phyloP scores from a whole-genome alignment of 1,140 invertebrate genomes.

The Hylyphantes graminicola region DNA sequence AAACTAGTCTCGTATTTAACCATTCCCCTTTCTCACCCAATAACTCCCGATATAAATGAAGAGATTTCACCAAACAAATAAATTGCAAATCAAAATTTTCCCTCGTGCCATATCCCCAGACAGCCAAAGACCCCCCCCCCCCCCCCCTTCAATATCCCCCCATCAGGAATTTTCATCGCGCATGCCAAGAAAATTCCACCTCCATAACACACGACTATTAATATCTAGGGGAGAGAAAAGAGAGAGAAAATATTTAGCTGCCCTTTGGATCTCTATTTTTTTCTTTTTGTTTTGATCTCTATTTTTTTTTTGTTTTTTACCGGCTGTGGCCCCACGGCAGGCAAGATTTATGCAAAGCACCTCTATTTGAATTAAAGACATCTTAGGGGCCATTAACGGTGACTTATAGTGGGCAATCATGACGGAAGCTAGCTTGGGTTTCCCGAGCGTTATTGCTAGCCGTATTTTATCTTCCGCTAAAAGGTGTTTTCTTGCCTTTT shows the following conservation, averaged over 20 bases:
- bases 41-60: slow-evolving; percentile 31
- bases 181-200: slow-evolving; percentile 33
- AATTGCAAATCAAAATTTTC: slow-evolving; percentile 40
- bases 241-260: slow-evolving; percentile 53
- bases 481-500: not conserved
- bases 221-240: slow-evolving; percentile 29
- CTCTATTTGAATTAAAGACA: slow-evolving; percentile 60
- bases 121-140: not conserved
- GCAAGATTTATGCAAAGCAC: slow-evolving; percentile 58
- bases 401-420: slow-evolving; percentile 56
- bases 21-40: not conserved
- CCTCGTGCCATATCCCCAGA: not conserved
- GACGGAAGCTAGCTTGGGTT: slow-evolving; percentile 23
- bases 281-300: not conserved
- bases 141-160: not conserved
- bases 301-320: slow-evolving; percentile 1
- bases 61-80: slow-evolving; percentile 36
- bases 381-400: slow-evolving; percentile 56
- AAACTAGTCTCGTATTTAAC: too few relatives aligned
- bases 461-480: slow-evolving; percentile 47
- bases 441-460: slow-evolving; percentile 38
- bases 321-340: slow-evolving; percentile 4
- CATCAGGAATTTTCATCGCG: not conserved
- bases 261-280: slow-evolving; percentile 24
- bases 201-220: slow-evolving; percentile 52